Evolutionary conservation across 2,888 invertebrate genomes (phyloP), one percentile per base, ranked within the genome.

Genomic region (Lobophora halterata): DNA sequence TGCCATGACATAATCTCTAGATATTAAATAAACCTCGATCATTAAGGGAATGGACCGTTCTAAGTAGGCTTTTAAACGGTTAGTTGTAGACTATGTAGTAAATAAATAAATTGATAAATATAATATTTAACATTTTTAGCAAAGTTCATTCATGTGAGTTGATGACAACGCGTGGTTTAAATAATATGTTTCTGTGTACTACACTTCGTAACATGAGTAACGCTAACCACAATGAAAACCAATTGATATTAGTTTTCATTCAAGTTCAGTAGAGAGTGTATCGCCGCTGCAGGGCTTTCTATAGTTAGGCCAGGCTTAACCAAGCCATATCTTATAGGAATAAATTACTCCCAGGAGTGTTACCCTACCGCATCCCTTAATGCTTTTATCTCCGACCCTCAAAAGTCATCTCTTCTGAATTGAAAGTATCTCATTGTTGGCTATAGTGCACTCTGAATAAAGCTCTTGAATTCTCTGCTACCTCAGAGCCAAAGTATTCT

Each of bases 201-300:
- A n/a, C n/a, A n/a, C n/a, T n/a, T 9, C n/a, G 50, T 52, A 52
- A 59, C 33, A 41, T 42, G 30, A 55, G 46, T 17, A 42, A 50
- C 38, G 32, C 23, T 42, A 26, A 30, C 38, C 20, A 52, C 55
- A 50, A 46, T n/a, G n/a, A n/a, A 50, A 56, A 49, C 46, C 34
- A 35, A 49, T 54, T 54, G 44, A 52, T 61, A 60, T n/a, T n/a
- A n/a, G n/a, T n/a, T n/a, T n/a, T n/a, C n/a, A n/a, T 56, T 56
- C 49, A 28, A 20, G 23, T 42, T 55, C 18, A 25, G 35, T 41
- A 20, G 31, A 34, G 25, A 13, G 35, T 35, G 29, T n/a, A 37
- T 31, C 16, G 33, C 29, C 13, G 21, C 20, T 18, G 14, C 9
- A 25, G 19, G 36, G 19, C 16, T 11, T 11, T 21, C 13, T 14